Conservation (phyloP, 2,797 vertebrate genomes). For the Siniperca scherzeri region DNA sequence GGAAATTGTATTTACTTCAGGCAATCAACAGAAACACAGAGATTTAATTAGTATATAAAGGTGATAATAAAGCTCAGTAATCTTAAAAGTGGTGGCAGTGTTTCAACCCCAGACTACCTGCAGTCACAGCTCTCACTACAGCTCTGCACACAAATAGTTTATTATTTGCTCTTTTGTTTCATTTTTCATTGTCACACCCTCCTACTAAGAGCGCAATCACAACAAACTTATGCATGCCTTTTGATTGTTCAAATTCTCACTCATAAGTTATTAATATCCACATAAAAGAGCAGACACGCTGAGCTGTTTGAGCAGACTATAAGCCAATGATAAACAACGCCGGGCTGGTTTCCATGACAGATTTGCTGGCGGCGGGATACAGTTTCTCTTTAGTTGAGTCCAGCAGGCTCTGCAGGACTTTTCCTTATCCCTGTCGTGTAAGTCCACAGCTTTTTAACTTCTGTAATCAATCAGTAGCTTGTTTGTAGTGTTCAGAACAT, state of each 20-base stretch:
- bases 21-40: slow-evolving; percentile 23
- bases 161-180: slow-evolving; percentile 62
- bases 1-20: slow-evolving; percentile 5
- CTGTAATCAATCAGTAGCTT: slow-evolving; percentile 55
- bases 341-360: slow-evolving; percentile 21
- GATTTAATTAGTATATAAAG: slow-evolving; percentile 29
- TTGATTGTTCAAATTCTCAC: slow-evolving; percentile 51
- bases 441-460: slow-evolving; percentile 45
- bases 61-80: slow-evolving; percentile 13
- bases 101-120: slow-evolving; percentile 31
- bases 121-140: slow-evolving; percentile 1
- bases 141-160: slow-evolving; percentile 48
- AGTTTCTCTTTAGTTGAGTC: slow-evolving; percentile 23
- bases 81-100: slow-evolving; percentile 22
- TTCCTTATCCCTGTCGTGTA: slow-evolving; percentile 33
- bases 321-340: slow-evolving; percentile 36
- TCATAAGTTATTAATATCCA: slow-evolving; percentile 59
- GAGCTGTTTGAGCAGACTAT: slow-evolving; percentile 32
- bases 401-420: slow-evolving; percentile 9
- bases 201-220: slow-evolving; percentile 46
- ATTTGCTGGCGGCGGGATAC: slow-evolving; percentile 13
- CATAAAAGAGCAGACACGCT: slow-evolving; percentile 37
- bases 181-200: slow-evolving; percentile 53
- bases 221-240: slow-evolving; percentile 19
- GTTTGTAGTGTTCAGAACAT: not conserved